phyloP scores from a whole-genome alignment of 2,888 invertebrate genomes.

The Caenorhabditis wallacei region DNA sequence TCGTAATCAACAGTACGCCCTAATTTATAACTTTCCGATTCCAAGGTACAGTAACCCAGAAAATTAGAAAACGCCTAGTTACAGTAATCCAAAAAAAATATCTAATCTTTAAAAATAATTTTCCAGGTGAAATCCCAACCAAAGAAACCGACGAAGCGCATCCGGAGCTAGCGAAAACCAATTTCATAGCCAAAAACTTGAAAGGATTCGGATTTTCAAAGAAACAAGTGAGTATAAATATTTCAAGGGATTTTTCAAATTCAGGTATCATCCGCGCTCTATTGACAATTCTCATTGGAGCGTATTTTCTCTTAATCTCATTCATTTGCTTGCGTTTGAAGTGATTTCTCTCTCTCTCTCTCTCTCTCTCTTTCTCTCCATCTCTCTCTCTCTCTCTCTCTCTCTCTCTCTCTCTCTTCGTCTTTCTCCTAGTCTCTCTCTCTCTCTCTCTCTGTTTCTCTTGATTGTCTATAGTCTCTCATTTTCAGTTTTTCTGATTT shows the following conservation, averaged over 20 bases:
- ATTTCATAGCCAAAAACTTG: conserved; percentile 81
- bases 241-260: background rate
- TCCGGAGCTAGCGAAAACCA: conserved; percentile 79
- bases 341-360: conserved; percentile 19
- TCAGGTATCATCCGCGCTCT: conserved; percentile 12
- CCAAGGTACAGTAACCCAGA: too few species aligned
- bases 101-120: background rate
- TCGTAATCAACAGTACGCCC: too few species aligned
- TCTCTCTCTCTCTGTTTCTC: conserved; percentile 14
- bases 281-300: background rate
- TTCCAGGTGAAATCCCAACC: conserved; percentile 68
- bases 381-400: conserved; percentile 5
- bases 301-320: background rate
- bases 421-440: background rate
- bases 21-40: too few species aligned
- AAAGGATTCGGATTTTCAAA: conserved; percentile 82
- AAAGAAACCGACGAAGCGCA: conserved; percentile 83
- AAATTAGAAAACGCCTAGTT: too few species aligned
- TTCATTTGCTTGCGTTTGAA: conserved; percentile 43
- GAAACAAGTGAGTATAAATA: conserved; percentile 77
- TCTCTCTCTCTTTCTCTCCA: background rate
- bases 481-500: too few species aligned
- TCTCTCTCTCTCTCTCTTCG: background rate
- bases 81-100: background rate
- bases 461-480: background rate